phyloP scores from a whole-genome alignment of 2,113 vertebrate genomes.

The Cnemophilus loriae region DNA sequence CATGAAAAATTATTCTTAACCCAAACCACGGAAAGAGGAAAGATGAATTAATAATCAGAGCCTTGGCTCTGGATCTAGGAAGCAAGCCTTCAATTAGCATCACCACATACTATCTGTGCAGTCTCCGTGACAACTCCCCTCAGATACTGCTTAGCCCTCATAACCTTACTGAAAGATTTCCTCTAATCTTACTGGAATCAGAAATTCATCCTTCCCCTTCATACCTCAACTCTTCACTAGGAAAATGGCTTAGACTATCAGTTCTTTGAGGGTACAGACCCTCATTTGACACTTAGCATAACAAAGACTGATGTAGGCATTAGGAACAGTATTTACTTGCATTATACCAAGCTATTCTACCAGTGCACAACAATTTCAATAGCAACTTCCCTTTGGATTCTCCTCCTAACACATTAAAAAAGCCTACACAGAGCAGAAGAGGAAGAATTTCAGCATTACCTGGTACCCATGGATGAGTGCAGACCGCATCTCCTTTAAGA shows the following conservation, averaged over 20 bases:
- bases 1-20: neutral
- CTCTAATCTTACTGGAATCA: neutral
- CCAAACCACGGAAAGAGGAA: neutral
- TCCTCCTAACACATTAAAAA: neutral
- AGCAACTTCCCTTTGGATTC: neutral
- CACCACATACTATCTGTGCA: neutral
- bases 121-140: neutral
- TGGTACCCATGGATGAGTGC: conserved; percentile 91
- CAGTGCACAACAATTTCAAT: neutral
- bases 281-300: neutral
- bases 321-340: neutral
- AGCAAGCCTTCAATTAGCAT: neutral
- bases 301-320: neutral
- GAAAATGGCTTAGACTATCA: neutral
- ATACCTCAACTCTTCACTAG: neutral
- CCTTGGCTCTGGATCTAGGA: neutral
- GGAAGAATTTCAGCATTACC: conserved; percentile 66
- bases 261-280: neutral
- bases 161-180: neutral
- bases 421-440: neutral
- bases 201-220: neutral
- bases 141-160: neutral
- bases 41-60: neutral
- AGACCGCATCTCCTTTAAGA: conserved; percentile 89
- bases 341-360: neutral